Evolutionary conservation across 2,113 vertebrate genomes (phyloP), one percentile per base, ranked within the genome.

Genomic region (Microcebus tavaratra): DNA sequence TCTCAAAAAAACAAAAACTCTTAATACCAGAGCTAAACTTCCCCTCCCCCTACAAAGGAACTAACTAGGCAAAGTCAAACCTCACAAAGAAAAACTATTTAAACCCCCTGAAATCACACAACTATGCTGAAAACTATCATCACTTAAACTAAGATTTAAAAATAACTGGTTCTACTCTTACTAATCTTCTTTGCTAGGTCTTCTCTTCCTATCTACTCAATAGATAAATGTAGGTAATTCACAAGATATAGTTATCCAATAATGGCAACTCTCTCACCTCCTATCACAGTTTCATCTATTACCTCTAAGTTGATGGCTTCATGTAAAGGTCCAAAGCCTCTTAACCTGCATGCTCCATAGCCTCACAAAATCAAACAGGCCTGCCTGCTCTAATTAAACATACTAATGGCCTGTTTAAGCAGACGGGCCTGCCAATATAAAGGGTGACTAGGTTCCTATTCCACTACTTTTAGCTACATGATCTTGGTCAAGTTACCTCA

Each of bases 21-120:
- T n/a, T 70, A 95, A 45, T 12, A 86, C 12, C 36, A 96, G 95
- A 95, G 63, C 34, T 86, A 90, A 94, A 25, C 73, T n/a, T 87
- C 79, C 48, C 42, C 21, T 95, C 68, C n/a, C 50, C 53, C 36
- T 70, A 48, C 36, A 86, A 83, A 95, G 75, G 57, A 79, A 88
- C 75, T 82, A 81, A 31, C n/a, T 53, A 93, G 50, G 15, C 42
- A 95, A 82, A 95, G 80, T 53, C 45, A 92, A 95, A 83, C 31
- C n/a, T 93, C 78, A 67, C 34, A 75, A 95, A 90, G 20, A 88
- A 95, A 93, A 63, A 73, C 42, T 48, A 88, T 39, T 80, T 57
- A 84, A 94, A 17, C 2, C 6, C 45, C 25, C 15, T 87, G 34
- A 96, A 91, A 70, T 73, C 88, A 76, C 27, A 88, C 6, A 95